Percentiles rank a stretch among this genome's conserved stretches.
Evolutionary conservation across 1,140 invertebrate genomes (phyloP).

Genomic region (Listronotus oregonensis): DNA sequence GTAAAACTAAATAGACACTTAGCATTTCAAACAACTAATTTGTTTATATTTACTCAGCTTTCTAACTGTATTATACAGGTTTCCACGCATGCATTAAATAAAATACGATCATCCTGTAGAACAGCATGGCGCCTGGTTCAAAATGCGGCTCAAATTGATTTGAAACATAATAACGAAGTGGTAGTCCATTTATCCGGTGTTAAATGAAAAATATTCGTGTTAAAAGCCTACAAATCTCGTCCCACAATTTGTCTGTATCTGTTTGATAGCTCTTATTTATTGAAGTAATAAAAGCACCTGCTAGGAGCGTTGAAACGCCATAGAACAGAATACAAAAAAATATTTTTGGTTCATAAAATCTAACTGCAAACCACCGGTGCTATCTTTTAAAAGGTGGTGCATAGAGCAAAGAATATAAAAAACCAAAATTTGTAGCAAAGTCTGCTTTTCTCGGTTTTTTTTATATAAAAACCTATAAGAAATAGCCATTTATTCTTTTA

Average conservation of each 20-base stretch:
- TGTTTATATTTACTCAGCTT: conserved; percentile 6
- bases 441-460: no score
- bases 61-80: conserved; percentile 6
- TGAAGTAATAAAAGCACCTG: conserved; percentile 19
- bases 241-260: conserved; percentile 26
- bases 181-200: conserved; percentile 29
- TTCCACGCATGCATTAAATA: conserved; percentile 16
- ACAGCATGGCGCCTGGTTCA: conserved; percentile 32
- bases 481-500: no score
- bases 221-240: conserved; percentile 35
- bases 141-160: conserved; percentile 30
- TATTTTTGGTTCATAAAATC: no score
- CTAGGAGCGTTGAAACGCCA: conserved; percentile 15
- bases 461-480: no score
- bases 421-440: no score
- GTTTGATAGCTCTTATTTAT: conserved; percentile 34
- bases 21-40: background rate
- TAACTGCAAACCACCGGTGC: no score
- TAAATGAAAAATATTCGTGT: conserved; percentile 36
- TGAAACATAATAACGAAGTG: conserved; percentile 36
- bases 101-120: conserved; percentile 22
- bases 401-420: no score
- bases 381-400: no score
- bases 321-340: no score
- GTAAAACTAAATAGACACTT: no score